Percentiles rank a stretch among this genome's conserved stretches.
Conservation (phyloP, 2,113 vertebrate genomes). For the Aix galericulata region DNA sequence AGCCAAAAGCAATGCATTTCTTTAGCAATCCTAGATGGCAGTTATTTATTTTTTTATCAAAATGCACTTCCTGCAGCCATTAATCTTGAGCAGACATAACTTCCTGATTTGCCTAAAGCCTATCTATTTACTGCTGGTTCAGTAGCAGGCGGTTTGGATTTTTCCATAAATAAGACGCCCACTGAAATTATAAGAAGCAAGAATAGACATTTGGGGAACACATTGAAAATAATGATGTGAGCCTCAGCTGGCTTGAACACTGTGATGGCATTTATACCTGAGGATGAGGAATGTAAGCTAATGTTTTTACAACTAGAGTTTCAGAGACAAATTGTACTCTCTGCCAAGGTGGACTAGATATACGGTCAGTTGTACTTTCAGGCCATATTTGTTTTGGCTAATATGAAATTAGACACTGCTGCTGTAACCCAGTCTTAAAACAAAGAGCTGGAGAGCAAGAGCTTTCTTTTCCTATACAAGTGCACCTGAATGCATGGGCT, state of each 20-base stretch:
- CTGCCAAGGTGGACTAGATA: background rate
- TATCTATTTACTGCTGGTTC: background rate
- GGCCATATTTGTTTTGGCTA: background rate
- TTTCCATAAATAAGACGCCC: background rate
- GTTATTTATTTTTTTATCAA: background rate
- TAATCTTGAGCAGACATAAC: background rate
- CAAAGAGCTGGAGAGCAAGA: background rate
- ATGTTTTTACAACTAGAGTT: background rate
- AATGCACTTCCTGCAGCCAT: background rate
- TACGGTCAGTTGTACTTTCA: fast-evolving
- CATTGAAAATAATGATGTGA: background rate
- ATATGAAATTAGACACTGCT: background rate
- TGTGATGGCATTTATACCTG: background rate
- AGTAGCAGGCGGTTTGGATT: background rate
- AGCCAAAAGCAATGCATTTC: background rate
- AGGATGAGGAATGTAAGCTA: background rate
- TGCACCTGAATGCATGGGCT: background rate
- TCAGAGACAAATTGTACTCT: background rate
- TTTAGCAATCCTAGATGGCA: background rate
- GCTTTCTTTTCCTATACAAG: background rate
- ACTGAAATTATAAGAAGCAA: background rate
- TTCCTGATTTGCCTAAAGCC: background rate
- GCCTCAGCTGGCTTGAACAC: background rate
- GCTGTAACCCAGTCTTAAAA: background rate
- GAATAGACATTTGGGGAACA: background rate